Base-by-base conservation (phyloP, 1,140 invertebrate genomes). In the Hylaeus volcanicus region DNA sequence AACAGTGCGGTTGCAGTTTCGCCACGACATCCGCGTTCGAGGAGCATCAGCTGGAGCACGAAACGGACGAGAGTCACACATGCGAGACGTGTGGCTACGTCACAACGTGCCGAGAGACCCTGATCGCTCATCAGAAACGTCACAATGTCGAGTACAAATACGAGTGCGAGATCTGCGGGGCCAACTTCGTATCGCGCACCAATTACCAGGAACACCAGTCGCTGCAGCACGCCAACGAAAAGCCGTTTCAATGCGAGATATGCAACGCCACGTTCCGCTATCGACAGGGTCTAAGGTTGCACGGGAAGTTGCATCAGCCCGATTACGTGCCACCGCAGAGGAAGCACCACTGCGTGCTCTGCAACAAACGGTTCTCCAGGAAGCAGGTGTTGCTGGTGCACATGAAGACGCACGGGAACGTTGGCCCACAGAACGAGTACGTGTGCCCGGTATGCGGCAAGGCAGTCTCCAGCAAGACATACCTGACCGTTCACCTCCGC, bases 401-500 rank as follows among this genome's bases (percentile, higher is more conserved):
- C 73, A 93, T 94, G 92, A 88, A 89, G 6, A 93, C 91, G 0
- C 93, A 93, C 58, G 91, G 90, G 0, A 91, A 89, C 66, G 83
- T 79, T 0, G 91, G 88, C 0, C 90, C 91, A 0, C 92, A 92
- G 56, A 93, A 91, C 76, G 92, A 94, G 39, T 95, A 92, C 79
- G 90, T 96, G 12, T 98, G 97, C 90, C 93, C 94, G 14, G 95
- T 97, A 1, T 98, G 97, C 89, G 95, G 96, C 14, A 97, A 95
- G 64, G 88, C 92, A 0, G 95, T 95, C 11, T 94, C 94, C 1
- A 95, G 96, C 81, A 96, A 96, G 93, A 96, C 97, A 0, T 97
- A 97, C 14, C 90, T 98, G 9, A 97, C 96, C 53, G 98, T 98
- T 92, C 98, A 97, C 89, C 93, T 97, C 69, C 92, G 97, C 14